Base-by-base conservation (phyloP, 2,888 invertebrate species). In the Acrobasis suavella region DNA sequence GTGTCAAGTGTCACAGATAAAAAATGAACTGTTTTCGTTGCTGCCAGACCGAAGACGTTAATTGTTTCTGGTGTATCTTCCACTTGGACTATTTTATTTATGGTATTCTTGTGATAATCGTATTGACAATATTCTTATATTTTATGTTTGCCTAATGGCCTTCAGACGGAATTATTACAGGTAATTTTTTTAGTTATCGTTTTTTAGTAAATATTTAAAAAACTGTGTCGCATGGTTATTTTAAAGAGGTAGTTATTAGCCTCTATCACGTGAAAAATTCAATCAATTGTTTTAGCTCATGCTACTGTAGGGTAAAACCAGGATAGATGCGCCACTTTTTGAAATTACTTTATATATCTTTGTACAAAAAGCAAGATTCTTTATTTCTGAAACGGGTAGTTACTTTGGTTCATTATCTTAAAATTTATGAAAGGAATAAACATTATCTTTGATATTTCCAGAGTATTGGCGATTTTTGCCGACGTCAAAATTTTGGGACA, bases 61-160 rank as follows among this genome's bases (percentile, higher is more conserved):
- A 72, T 10, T 77, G 73, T 59, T 73, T 76, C 0, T 80, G 81
- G 75, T 80, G 74, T n/a, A 67, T 85, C 6, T 75, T 78, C 12
- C 66, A 88, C 59, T 63, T 89, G 66, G 89, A 89, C 62, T 80
- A 83, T 46, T 65, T 87, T 1, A 66, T 89, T 0, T 87, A 85
- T 55, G 83, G 71, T 0, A 55, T 80, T 1, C 64, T 88, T 2
- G 68, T 74, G 9, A 37, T 77, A 0, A 68, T 82, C 46, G 68
- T 86, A 0, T 58, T 87, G n/a, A 69, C 68, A 15, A 10, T 87
- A 12, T 87, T 89, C 63, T 65, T 85, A 59, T 87, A 84, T 72
- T 86, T 76, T 70, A 73, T 83, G 75, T 67, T 78, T 22, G 68
- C 69, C 64, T 76, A 60, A 67, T 68, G 60, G 39, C 51, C 55